A percentile compares a stretch with the other conserved stretches of the same genome.
Evolutionary conservation across 2,113 vertebrate genomes (phyloP).

Genomic region (Martes martes): DNA sequence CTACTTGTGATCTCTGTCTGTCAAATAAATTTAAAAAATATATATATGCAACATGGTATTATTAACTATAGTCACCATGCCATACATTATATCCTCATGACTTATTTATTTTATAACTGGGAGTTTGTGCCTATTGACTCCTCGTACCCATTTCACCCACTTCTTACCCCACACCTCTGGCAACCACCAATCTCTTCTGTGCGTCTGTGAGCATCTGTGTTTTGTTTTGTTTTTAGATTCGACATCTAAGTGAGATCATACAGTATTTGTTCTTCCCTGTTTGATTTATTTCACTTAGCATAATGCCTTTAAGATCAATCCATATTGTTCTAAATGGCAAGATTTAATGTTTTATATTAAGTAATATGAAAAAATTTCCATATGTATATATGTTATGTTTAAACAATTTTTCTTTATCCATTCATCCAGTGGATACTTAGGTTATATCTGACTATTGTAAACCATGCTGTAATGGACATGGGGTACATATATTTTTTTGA

Average conservation of each 20-base stretch:
- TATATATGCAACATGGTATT: neutral
- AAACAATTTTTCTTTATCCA: neutral
- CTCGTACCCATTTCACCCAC: neutral
- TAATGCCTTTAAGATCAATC: neutral
- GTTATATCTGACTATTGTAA: neutral
- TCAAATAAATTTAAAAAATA: too few species aligned
- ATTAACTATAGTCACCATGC: neutral
- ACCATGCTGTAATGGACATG: neutral
- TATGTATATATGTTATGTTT: too few species aligned
- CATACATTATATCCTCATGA: neutral
- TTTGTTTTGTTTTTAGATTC: neutral
- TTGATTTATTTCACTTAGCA: neutral
- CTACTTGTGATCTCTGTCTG: too few species aligned
- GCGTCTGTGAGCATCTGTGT: neutral
- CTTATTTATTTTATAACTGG: neutral
- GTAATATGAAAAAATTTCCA: neutral
- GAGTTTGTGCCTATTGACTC: neutral
- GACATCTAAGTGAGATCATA: neutral
- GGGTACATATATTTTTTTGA: neutral
- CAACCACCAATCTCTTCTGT: neutral
- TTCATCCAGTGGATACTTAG: neutral
- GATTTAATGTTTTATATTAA: neutral
- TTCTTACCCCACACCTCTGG: neutral
- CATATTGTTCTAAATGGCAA: neutral
- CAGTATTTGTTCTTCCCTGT: neutral